These are phyloP conservation scores for Ceyx melanurus DNA, from an alignment of 2,113 vertebrate genomes.

Conservation along the genomic window DNA sequence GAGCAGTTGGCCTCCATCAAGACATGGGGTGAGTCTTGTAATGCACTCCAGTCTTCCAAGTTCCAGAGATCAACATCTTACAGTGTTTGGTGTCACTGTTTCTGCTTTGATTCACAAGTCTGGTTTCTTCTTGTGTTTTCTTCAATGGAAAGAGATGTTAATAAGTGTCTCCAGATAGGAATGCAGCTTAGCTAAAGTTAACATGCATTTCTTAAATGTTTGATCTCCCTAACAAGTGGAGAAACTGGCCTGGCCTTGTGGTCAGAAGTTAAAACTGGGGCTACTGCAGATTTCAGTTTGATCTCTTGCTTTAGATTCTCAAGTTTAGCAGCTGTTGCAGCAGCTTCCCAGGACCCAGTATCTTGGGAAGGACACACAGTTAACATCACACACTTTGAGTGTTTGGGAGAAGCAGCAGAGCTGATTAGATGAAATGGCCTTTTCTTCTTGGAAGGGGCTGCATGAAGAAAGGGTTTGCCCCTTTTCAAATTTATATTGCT, in stretches of 20 bases:
- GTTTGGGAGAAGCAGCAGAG: background rate
- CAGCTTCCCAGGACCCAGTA: background rate
- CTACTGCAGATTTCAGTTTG: background rate
- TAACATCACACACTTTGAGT: background rate
- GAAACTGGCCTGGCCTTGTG: background rate
- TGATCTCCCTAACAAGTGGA: background rate
- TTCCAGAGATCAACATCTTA: background rate
- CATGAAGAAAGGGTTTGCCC: background rate
- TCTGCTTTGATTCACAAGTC: background rate
- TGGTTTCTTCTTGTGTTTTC: background rate
- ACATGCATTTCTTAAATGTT: background rate
- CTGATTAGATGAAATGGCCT: background rate
- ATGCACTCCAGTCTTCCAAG: background rate
- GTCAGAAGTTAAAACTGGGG: background rate
- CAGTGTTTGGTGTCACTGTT: background rate
- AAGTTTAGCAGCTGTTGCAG: background rate
- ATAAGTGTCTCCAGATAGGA: constrained; percentile 25
- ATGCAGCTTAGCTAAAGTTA: background rate
- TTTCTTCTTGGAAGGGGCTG: background rate
- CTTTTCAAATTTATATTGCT: background rate
- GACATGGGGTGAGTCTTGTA: background rate
- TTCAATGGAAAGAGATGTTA: background rate
- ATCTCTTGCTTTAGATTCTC: background rate
- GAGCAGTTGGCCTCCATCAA: background rate
- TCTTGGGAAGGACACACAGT: background rate